Percentiles rank a stretch among this genome's conserved stretches.
Evolutionary conservation across 2,113 vertebrate species (phyloP).

Genomic region (Nasalis larvatus): DNA sequence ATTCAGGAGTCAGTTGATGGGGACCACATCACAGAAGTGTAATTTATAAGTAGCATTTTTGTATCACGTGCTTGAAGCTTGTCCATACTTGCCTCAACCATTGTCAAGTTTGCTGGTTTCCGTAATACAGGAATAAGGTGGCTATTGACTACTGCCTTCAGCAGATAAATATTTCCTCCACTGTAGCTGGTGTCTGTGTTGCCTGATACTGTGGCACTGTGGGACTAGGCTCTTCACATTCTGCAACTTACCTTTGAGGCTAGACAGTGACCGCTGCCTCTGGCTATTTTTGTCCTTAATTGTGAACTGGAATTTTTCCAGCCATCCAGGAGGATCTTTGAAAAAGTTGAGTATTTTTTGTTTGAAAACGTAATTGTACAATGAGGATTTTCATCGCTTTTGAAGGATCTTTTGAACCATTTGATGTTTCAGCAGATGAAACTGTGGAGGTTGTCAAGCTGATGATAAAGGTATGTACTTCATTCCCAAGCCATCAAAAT

Average conservation of each 20-base stretch:
- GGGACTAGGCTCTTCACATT: not conserved
- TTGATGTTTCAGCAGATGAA: constrained; percentile 82
- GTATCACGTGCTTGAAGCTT: constrained; percentile 13
- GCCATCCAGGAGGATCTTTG: not conserved
- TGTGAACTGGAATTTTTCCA: constrained; percentile 29
- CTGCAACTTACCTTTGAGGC: not conserved
- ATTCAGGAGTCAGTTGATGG: not conserved
- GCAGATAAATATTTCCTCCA: not conserved
- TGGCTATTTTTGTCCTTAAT: not conserved
- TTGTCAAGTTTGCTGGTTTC: constrained; percentile 34
- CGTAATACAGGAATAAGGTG: not conserved
- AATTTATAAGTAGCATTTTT: not conserved
- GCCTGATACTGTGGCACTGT: no score
- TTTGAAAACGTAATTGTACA: constrained; percentile 14
- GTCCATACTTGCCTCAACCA: constrained; percentile 68
- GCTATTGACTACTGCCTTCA: not conserved
- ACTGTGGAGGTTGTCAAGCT: constrained; percentile 83
- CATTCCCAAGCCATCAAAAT: not conserved
- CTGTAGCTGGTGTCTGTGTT: not conserved
- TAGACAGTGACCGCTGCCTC: not conserved
- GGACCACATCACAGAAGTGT: not conserved
- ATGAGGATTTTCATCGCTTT: constrained; percentile 87
- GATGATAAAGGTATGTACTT: constrained; percentile 85
- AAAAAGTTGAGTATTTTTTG: not conserved
- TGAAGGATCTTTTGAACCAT: constrained; percentile 83